Evolutionary conservation across 2,888 invertebrate genomes (phyloP), one percentile per base, ranked within the genome.

Genomic region (Ommatoiulus sabulosus): DNA sequence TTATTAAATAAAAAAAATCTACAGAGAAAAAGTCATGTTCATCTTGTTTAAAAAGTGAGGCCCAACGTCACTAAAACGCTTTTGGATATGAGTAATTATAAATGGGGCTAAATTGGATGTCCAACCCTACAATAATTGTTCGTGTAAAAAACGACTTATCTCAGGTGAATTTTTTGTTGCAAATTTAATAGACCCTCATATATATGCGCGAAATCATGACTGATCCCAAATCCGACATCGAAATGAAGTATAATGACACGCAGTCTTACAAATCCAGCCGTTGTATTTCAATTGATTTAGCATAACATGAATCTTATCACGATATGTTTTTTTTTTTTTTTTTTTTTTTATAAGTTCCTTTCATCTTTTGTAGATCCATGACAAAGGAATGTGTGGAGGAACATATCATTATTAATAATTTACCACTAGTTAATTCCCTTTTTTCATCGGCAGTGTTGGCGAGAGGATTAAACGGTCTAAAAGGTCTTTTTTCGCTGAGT

Each of bases 331-430:
- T 8, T 10, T 72, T 24, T 72, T 80, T 15, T 12, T 3, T 3
- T 63, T 63, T 20, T 63, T 20, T 63, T n/a, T 20, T n/a, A 3
- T 4, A 63, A 5, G n/a, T 63, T 63, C 63, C 3, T 63, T 20
- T n/a, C 35, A 35, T 43, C 15, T 35, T 80, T 80, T 43, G 12
- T 7, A 35, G 6, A 72, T 7, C 72, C 24, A 80, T 15, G 80
- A 15, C 80, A 24, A 35, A 35, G 15, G 43, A 80, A 80, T 35
- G 80, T 80, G 35, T 10, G 20, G 24, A 72, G 72, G 72, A 24
- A 72, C 72, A 10, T 72, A 72, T 80, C 35, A 43, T 80, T 80
- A 35, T 35, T 80, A 80, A 80, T 80, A 80, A 72, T 72, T 72
- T 24, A 24, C 6, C 72, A 10, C 24, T 72, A 72, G 72, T 72